Conservation (phyloP, 2,888 invertebrate genomes). For the Pocota personata region DNA sequence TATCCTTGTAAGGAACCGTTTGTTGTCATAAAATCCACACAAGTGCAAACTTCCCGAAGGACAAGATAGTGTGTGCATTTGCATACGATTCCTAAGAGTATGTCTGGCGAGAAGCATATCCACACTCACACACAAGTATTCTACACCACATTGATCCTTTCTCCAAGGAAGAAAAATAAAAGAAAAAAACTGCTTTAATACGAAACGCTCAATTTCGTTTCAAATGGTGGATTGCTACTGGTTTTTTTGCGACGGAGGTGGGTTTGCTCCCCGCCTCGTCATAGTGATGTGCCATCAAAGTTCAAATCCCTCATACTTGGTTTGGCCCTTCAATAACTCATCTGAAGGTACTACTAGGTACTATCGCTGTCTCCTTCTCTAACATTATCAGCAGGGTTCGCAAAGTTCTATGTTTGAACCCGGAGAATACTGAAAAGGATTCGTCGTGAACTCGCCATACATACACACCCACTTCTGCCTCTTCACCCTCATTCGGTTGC, state of each 20-base stretch:
- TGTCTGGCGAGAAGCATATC: background rate
- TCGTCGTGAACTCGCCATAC: slow-evolving; percentile 47
- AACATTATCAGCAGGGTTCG: too few species aligned
- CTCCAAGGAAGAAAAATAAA: slow-evolving; percentile 5
- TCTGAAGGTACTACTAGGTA: slow-evolving; percentile 7
- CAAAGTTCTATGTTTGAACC: slow-evolving; percentile 38
- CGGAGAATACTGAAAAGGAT: slow-evolving; percentile 61
- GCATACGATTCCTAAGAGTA: background rate
- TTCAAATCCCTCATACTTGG: slow-evolving; percentile 65
- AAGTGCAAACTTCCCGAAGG: background rate
- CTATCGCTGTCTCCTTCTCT: slow-evolving; percentile 45
- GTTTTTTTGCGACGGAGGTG: background rate
- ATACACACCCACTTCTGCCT: background rate
- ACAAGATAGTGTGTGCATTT: slow-evolving; percentile 2
- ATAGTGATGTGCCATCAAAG: slow-evolving; percentile 44
- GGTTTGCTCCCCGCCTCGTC: background rate
- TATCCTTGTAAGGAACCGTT: slow-evolving; percentile 3
- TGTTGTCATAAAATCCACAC: background rate
- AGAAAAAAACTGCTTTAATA: background rate
- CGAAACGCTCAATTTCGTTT: slow-evolving; percentile 63
- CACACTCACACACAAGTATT: background rate
- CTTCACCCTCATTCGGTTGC: slow-evolving; percentile 21
- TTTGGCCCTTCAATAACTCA: slow-evolving; percentile 51
- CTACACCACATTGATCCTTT: slow-evolving; percentile 4
- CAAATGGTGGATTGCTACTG: slow-evolving; percentile 16